Conservation (phyloP, 2,888 invertebrate genomes). For the Callosobruchus maculatus region DNA sequence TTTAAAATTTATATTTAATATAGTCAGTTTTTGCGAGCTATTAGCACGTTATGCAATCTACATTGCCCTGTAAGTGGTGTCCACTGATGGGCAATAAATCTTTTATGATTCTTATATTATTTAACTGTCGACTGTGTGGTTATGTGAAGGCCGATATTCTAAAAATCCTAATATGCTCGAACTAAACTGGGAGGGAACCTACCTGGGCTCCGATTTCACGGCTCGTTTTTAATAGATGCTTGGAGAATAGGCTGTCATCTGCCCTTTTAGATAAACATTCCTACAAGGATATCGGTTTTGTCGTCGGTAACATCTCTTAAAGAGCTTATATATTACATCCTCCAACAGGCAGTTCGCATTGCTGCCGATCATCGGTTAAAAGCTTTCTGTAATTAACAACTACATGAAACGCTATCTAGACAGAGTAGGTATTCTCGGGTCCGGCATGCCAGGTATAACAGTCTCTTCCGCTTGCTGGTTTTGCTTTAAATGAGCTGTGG, state of each 20-base stretch:
- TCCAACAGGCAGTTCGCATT: slow-evolving; percentile 18
- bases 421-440: neutral
- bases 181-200: neutral
- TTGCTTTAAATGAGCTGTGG: neutral
- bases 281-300: slow-evolving; percentile 19
- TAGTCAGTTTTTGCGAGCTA: too few species aligned
- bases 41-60: too few species aligned
- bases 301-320: slow-evolving; percentile 13
- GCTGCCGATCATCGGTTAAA: slow-evolving; percentile 20
- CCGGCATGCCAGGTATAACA: neutral
- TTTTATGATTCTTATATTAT: too few species aligned
- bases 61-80: too few species aligned
- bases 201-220: neutral
- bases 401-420: neutral
- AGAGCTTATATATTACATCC: slow-evolving; percentile 18
- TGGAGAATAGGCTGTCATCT: slow-evolving; percentile 14
- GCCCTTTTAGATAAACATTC: slow-evolving; percentile 21
- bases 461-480: neutral
- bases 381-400: slow-evolving; percentile 27
- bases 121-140: too few species aligned
- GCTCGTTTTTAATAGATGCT: neutral
- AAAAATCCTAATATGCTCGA: neutral
- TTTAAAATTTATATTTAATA: too few species aligned
- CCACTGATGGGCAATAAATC: too few species aligned
- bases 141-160: too few species aligned